Base-by-base conservation (phyloP, 1,140 invertebrate genomes). In the Melipona quadrifasciata region DNA sequence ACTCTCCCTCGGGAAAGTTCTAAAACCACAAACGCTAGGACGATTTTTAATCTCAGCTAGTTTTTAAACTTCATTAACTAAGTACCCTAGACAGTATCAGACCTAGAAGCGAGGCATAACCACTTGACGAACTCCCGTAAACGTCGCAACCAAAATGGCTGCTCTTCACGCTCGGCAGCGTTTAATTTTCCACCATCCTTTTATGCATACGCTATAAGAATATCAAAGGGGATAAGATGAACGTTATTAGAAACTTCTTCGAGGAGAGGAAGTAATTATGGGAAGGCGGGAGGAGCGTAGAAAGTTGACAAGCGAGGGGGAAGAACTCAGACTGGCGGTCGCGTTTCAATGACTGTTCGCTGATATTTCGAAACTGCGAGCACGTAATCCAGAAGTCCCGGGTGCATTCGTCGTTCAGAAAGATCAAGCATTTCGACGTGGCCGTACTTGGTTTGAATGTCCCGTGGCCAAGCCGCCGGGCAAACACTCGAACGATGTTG, bases 401-500 rank as follows among this genome's bases (percentile, higher is more conserved):
- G 8, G 10, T 21, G 27, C 21, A 58, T 57, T 80, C 27, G 39
- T 34, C 5, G 34, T 2, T 5, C 4, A 24, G 10, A 80, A 55
- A 27, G 77, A 57, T 47, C 34, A 51, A 58, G 3, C 53, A 51
- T 58, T 61, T 24, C 17, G 12, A 24, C 12, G n/a, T 73, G 64
- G 64, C 53, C 21, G 51, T n/a, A 31, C 55, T 17, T 24, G 34
- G 55, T 61, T 72, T 72, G 31, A 55, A 58, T 47, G 24, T 80
- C 65, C 65, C 17, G 16, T 27, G 67, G 39, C 12, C n/a, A 21
- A 16, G 53, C n/a, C 34, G 67, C 5, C 55, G 68, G 39, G 55
- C 68, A 80, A 72, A 80, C 79, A 31, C 79, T 80, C 68, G 55
- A 80, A 80, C n/a, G 53, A 80, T 51, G 68, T 73, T 19, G 79